Percentiles rank a stretch among this genome's conserved stretches.
phyloP scores from a whole-genome alignment of 2,113 vertebrate species.

The Andinoacara biseriatus region DNA sequence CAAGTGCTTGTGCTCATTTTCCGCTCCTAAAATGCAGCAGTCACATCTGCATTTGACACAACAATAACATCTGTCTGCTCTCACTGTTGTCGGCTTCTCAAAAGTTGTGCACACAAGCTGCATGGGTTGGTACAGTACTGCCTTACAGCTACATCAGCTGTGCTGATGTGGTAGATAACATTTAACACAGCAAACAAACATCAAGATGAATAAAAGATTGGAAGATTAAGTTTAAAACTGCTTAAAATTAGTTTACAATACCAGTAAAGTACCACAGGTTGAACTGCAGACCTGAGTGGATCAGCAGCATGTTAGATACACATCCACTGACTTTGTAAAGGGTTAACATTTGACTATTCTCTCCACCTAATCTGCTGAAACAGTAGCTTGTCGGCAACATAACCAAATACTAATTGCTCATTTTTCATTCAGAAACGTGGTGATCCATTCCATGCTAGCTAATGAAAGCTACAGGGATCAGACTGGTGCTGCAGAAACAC shows the following conservation, averaged over 20 bases:
- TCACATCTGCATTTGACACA: conserved; percentile 8
- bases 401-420: not conserved
- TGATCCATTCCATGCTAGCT: not conserved
- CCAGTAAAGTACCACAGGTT: not conserved
- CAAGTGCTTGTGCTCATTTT: conserved; percentile 33
- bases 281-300: not conserved
- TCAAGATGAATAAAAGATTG: not conserved
- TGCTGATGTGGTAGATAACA: not conserved
- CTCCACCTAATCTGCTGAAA: not conserved
- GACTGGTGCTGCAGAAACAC: conserved; percentile 18
- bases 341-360: not conserved
- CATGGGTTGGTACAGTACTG: not conserved
- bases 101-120: not conserved
- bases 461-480: conserved; percentile 32
- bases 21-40: not conserved
- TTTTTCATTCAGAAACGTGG: not conserved
- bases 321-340: not conserved
- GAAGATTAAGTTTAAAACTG: not conserved
- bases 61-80: conserved; percentile 17
- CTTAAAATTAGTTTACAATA: not conserved
- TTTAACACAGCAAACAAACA: not conserved
- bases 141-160: not conserved
- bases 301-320: not conserved
- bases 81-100: not conserved
- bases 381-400: not conserved